These are phyloP conservation scores for Siphamia tubifer DNA, from an alignment of 2,113 vertebrate genomes.

Conservation along the genomic window DNA sequence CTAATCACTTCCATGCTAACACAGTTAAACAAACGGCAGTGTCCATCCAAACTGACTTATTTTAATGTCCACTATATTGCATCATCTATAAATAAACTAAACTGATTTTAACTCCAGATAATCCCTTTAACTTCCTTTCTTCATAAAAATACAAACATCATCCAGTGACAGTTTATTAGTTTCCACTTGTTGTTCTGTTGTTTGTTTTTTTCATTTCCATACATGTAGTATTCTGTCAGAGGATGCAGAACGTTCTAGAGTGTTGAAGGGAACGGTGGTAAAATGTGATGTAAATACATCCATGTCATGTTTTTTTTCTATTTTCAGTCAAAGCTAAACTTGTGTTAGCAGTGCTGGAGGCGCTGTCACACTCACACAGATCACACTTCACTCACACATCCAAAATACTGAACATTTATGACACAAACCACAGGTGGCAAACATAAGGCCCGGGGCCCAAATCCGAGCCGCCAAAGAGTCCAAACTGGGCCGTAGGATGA, in stretches of 20 bases:
- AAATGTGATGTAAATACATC: conserved; percentile 5
- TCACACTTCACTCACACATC: too few species aligned
- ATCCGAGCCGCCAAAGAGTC: too few species aligned
- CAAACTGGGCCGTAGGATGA: too few species aligned
- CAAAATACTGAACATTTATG: too few species aligned
- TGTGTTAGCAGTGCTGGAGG: conserved; percentile 10
- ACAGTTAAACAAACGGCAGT: too few species aligned
- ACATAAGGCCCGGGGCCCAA: too few species aligned
- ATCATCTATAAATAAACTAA: too few species aligned
- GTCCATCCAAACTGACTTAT: too few species aligned
- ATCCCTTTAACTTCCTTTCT: background rate
- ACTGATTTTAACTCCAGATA: too few species aligned
- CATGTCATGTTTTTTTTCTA: background rate
- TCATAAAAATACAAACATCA: background rate
- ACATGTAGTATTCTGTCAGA: conserved; percentile 18
- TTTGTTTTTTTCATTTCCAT: background rate
- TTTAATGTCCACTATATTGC: too few species aligned
- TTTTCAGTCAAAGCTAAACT: conserved; percentile 15
- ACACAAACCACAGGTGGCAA: too few species aligned
- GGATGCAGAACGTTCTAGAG: background rate
- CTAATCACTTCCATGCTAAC: too few species aligned
- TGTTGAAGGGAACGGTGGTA: conserved; percentile 17
- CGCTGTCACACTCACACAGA: background rate
- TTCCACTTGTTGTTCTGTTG: background rate
- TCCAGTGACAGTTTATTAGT: background rate